Percentiles rank a stretch among this genome's conserved stretches.
phyloP scores from a whole-genome alignment of 2,113 vertebrate species.

The Gila orcuttii region DNA sequence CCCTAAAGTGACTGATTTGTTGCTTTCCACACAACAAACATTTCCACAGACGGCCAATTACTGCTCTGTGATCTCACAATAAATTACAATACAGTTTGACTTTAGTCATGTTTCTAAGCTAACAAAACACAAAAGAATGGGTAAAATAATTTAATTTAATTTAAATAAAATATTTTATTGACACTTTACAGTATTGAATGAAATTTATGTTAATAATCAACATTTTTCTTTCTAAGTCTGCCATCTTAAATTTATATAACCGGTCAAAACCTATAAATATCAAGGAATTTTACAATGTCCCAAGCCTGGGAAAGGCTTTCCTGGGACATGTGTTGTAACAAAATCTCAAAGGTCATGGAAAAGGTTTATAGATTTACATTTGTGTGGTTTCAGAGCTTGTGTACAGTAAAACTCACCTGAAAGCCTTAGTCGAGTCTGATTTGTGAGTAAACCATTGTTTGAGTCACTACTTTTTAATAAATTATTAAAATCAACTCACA shows the following conservation, averaged over 20 bases:
- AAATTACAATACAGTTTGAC: neutral
- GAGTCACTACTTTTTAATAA: neutral
- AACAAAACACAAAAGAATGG: neutral
- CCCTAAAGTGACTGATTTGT: neutral
- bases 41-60: neutral
- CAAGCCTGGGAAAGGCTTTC: neutral
- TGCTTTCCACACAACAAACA: neutral
- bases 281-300: neutral
- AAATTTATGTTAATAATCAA: no score
- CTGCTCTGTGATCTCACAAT: neutral
- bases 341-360: neutral
- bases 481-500: neutral
- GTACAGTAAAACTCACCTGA: neutral
- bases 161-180: neutral
- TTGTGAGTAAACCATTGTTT: neutral
- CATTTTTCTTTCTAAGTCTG: neutral
- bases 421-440: neutral
- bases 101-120: neutral
- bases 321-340: neutral
- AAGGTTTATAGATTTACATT: neutral
- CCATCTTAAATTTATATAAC: neutral
- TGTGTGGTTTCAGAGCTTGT: neutral
- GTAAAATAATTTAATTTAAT: no score
- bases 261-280: neutral
- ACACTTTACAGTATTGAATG: neutral